These are phyloP conservation scores for Scolopax bukidnonensis DNA, from an alignment of 2,797 vertebrate species.

Conservation along the genomic window DNA sequence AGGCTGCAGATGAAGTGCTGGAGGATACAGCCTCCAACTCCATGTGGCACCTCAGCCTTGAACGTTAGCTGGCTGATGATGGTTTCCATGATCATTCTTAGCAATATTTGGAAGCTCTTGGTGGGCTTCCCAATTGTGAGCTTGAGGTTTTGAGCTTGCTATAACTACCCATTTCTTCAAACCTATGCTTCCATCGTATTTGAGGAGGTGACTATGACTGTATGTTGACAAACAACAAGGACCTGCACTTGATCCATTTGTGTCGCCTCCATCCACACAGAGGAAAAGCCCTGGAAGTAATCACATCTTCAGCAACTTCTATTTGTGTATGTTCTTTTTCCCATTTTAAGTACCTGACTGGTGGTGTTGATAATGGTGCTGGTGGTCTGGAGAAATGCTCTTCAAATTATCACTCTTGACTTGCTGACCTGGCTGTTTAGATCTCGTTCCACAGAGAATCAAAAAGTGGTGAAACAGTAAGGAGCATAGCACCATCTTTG, in stretches of 20 bases:
- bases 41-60: not conserved
- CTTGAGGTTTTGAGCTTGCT: not conserved
- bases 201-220: not conserved
- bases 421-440: not conserved
- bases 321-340: not conserved
- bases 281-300: not conserved
- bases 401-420: not conserved
- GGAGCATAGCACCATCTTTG: not conserved
- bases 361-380: not conserved
- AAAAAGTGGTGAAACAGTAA: not conserved
- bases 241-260: fast-evolving
- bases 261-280: not conserved
- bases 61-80: not conserved
- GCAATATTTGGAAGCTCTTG: not conserved
- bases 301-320: not conserved
- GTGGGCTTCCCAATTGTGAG: not conserved
- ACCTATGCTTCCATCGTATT: fast-evolving
- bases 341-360: not conserved
- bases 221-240: not conserved
- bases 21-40: not conserved
- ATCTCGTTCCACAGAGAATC: not conserved
- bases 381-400: not conserved
- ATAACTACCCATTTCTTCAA: not conserved
- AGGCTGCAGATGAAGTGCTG: not conserved
- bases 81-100: fast-evolving